Conservation (phyloP, 2,888 invertebrate species). For the Dasypogon diadema region DNA sequence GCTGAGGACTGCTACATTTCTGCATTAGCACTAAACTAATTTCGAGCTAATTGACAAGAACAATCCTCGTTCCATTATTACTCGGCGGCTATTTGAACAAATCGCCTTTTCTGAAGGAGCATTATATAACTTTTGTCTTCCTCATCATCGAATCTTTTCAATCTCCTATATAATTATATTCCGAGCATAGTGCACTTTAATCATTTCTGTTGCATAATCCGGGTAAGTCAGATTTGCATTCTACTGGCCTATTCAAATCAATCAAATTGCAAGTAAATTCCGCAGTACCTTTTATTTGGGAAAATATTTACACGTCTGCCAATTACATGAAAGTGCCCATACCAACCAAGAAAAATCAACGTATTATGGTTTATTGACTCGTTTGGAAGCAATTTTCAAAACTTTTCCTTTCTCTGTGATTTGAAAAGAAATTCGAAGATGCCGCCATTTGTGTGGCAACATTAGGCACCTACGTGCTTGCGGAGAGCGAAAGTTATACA, state of each 20-base stretch:
- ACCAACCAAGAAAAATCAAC: neutral
- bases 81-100: too few species aligned
- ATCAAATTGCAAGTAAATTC: neutral
- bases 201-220: too few species aligned
- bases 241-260: too few species aligned
- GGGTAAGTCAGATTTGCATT: too few species aligned
- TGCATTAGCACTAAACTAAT: too few species aligned
- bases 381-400: neutral
- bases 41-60: too few species aligned
- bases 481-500: constrained; percentile 23
- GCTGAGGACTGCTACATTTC: neutral
- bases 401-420: neutral
- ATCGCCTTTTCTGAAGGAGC: neutral
- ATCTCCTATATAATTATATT: neutral
- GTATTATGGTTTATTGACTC: too few species aligned
- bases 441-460: neutral
- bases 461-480: constrained; percentile 37
- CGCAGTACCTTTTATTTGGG: neutral
- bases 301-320: neutral
- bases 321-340: neutral
- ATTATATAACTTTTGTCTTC: neutral
- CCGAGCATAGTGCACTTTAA: too few species aligned
- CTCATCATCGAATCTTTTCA: neutral
- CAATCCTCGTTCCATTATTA: too few species aligned
- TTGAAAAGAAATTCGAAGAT: neutral